Evolutionary conservation across 2,888 invertebrate genomes (phyloP).

Genomic region (Heliconius hortense): DNA sequence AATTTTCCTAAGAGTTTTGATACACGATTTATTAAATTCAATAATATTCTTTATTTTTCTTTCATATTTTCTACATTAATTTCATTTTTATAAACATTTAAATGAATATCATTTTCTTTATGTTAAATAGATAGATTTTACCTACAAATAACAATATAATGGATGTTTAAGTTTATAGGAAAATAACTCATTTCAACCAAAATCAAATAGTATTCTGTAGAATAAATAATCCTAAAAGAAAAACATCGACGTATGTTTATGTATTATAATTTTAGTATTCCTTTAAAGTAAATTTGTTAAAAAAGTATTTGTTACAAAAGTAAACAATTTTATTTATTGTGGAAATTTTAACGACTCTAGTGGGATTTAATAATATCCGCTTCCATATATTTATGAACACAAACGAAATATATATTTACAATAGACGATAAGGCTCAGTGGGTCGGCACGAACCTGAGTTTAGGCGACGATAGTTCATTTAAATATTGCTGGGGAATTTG

Average conservation of each 20-base stretch:
- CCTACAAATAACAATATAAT: neutral
- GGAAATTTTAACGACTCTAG: neutral
- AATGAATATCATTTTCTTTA: neutral
- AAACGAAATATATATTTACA: neutral
- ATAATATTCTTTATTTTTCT: neutral
- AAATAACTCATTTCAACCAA: too few species aligned
- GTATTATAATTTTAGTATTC: neutral
- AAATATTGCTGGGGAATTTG: too few species aligned
- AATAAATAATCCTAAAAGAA: neutral
- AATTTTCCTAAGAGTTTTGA: too few species aligned
- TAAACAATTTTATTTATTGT: conserved; percentile 6
- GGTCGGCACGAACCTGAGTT: too few species aligned
- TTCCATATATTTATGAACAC: neutral
- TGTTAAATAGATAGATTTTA: neutral
- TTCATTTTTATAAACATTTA: neutral
- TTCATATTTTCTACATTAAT: neutral
- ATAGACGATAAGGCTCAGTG: neutral
- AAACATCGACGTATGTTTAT: neutral
- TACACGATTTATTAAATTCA: neutral
- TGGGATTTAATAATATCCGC: conserved; percentile 5
- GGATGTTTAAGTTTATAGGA: too few species aligned
- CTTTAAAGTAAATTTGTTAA: neutral
- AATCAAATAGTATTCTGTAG: neutral
- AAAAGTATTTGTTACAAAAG: neutral
- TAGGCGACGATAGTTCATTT: too few species aligned